phyloP scores from a whole-genome alignment of 2,888 invertebrate species.

The Conus canariensis region DNA sequence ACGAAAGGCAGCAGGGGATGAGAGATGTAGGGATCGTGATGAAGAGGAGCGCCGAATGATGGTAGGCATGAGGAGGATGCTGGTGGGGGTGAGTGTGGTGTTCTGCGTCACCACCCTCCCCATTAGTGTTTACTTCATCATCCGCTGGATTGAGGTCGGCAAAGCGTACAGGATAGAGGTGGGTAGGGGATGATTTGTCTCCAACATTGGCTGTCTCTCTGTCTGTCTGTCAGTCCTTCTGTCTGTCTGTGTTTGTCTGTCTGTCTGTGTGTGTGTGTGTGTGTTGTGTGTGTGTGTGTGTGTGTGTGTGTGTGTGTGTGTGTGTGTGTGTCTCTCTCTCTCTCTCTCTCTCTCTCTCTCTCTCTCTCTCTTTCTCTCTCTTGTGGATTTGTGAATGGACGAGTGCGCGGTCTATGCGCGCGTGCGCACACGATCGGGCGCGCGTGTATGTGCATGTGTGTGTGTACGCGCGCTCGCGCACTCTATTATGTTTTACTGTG shows the following conservation, averaged over 20 bases:
- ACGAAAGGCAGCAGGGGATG: background rate
- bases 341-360: too few species aligned
- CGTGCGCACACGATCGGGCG: too few species aligned
- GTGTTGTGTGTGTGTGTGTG: background rate
- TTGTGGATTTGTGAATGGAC: too few species aligned
- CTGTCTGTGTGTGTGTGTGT: background rate
- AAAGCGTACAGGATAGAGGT: background rate
- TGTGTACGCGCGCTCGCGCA: too few species aligned
- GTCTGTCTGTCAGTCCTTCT: background rate
- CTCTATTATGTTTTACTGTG: too few species aligned
- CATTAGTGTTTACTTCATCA: background rate
- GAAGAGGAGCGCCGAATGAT: background rate
- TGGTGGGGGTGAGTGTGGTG: slow-evolving; percentile 13
- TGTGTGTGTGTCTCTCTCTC: background rate
- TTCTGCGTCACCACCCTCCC: slow-evolving; percentile 22
- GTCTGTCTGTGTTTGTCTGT: background rate
- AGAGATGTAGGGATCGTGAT: background rate
- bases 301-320: background rate
- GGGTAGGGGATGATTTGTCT: background rate
- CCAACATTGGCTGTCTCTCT: background rate
- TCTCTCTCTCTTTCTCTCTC: too few species aligned
- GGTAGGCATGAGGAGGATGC: background rate
- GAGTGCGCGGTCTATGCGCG: too few species aligned
- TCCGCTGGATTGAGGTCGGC: background rate
- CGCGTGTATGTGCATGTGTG: too few species aligned